phyloP scores from a whole-genome alignment of 2,113 vertebrate genomes.

The Dicerorhinus sumatrensis region DNA sequence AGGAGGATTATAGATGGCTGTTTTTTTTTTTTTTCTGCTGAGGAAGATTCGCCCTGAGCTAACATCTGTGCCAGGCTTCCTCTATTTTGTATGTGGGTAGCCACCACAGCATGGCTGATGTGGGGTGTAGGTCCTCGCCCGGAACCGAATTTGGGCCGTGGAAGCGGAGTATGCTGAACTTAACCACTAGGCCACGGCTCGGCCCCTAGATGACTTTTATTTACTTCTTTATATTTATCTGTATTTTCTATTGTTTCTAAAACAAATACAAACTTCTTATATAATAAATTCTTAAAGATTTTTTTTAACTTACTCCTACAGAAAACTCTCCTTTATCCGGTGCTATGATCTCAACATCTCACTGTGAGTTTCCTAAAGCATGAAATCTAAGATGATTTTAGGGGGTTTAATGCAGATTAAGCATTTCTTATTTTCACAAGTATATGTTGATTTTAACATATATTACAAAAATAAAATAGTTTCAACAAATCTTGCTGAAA shows the following conservation, averaged over 20 bases:
- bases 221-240: constrained; percentile 33
- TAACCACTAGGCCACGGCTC: too few species aligned
- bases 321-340: neutral
- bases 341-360: neutral
- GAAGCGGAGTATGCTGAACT: too few species aligned
- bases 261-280: constrained; percentile 27
- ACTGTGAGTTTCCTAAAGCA: neutral
- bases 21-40: neutral
- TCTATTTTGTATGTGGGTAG: too few species aligned
- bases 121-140: too few species aligned
- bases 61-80: too few species aligned
- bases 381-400: neutral
- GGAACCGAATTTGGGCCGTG: too few species aligned
- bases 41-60: too few species aligned
- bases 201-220: neutral
- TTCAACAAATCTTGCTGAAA: neutral
- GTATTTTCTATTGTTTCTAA: constrained; percentile 43
- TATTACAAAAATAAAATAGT: constrained; percentile 45
- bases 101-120: too few species aligned
- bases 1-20: neutral
- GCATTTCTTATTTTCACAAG: constrained; percentile 41
- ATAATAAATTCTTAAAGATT: constrained; percentile 1
- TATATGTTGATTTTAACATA: neutral
- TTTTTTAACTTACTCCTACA: neutral
- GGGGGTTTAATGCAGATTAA: neutral